Conservation (phyloP, 2,797 vertebrate genomes). For the Champsocephalus gunnari region DNA sequence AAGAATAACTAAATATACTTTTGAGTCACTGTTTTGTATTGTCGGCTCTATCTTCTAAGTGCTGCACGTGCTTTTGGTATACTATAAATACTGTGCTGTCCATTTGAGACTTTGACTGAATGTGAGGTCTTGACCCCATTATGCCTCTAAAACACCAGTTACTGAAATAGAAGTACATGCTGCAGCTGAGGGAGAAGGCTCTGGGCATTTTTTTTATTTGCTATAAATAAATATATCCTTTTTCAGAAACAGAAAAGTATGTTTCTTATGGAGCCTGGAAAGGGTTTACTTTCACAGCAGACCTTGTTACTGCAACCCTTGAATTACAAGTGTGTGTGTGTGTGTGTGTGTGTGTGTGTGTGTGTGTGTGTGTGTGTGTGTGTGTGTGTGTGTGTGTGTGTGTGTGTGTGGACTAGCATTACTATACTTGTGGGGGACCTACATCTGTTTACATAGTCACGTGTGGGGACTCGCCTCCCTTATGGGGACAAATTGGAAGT, state of each 20-base stretch:
- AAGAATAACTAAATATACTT: neutral
- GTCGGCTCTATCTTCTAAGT: neutral
- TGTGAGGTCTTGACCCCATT: slow-evolving; percentile 3
- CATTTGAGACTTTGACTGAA: neutral
- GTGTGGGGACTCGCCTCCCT: no score
- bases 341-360: neutral
- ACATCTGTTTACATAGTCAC: no score
- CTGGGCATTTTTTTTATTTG: slow-evolving; percentile 80
- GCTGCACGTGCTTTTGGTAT: neutral
- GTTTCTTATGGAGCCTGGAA: slow-evolving; percentile 16
- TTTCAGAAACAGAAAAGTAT: neutral
- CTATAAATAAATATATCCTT: neutral
- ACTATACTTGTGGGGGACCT: no score
- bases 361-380: slow-evolving; percentile 4
- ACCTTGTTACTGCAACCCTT: slow-evolving; percentile 8
- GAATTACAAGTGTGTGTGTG: slow-evolving; percentile 4
- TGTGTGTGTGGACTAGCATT: neutral
- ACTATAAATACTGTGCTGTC: neutral
- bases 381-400: slow-evolving; percentile 4
- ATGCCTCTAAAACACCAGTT: neutral
- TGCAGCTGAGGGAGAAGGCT: slow-evolving; percentile 84
- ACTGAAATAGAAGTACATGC: neutral
- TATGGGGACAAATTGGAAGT: no score
- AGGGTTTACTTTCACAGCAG: slow-evolving; percentile 12
- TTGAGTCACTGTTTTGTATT: neutral